Conservation (phyloP, 2,113 vertebrate species). For the Sinocyclocheilus grahami region DNA sequence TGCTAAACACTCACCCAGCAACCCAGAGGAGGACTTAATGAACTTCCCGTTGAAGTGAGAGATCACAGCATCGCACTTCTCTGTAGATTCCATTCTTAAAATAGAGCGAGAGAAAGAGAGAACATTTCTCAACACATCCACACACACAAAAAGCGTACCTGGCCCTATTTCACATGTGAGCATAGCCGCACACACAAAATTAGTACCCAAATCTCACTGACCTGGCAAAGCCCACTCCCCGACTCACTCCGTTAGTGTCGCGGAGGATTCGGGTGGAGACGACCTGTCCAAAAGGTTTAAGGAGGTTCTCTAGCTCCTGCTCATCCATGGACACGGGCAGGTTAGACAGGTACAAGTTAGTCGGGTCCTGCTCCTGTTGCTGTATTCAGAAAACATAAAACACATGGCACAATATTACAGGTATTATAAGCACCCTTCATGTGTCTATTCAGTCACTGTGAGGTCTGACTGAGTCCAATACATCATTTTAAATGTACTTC, state of each 20-base stretch:
- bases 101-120: constrained; percentile 4
- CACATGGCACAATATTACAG: background rate
- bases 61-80: constrained; percentile 88
- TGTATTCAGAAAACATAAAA: constrained; percentile 61
- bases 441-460: background rate
- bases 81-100: constrained; percentile 93
- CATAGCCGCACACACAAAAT: constrained; percentile 34
- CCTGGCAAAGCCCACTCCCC: constrained; percentile 98
- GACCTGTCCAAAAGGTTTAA: constrained; percentile 90
- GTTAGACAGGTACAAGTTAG: constrained; percentile 98
- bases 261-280: constrained; percentile 98
- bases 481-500: background rate
- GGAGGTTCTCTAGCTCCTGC: constrained; percentile 96
- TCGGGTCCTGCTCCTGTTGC: constrained; percentile 97
- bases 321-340: constrained; percentile 97
- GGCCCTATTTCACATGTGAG: background rate
- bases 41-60: constrained; percentile 99
- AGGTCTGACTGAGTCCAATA: background rate
- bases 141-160: background rate
- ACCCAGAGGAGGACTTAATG: constrained; percentile 93
- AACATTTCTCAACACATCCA: constrained; percentile 22
- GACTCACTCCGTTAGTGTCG: constrained; percentile 94
- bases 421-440: background rate
- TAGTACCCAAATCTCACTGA: constrained; percentile 67
- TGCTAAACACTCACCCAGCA: constrained; percentile 67